Evolutionary conservation across 37 sponge, comb jelly and placozoan genomes (phyloP).

Genomic region (Beroe forskalii): DNA sequence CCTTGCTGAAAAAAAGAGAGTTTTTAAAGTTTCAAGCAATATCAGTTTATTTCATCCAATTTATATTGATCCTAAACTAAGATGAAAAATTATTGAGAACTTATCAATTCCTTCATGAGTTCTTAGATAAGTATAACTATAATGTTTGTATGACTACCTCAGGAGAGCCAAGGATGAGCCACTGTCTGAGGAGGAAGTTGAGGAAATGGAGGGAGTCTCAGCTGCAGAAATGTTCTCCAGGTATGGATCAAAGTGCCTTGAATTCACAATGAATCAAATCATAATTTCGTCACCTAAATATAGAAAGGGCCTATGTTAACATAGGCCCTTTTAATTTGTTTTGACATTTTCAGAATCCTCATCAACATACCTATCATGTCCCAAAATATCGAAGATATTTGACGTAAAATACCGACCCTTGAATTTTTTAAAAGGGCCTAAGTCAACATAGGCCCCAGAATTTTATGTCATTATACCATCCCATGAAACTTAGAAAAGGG

Average conservation of each 20-base stretch:
- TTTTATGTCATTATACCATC: too few relatives aligned
- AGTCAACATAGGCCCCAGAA: too few relatives aligned
- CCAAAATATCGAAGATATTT: too few relatives aligned
- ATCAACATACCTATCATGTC: too few relatives aligned
- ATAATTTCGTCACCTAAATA: not conserved
- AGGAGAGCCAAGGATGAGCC: not conserved
- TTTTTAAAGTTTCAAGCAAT: not conserved
- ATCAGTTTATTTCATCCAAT: not conserved
- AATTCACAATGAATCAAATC: not conserved
- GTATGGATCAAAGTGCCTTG: not conserved
- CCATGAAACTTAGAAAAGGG: too few relatives aligned
- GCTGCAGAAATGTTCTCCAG: slow-evolving; percentile 30
- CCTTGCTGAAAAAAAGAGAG: slow-evolving; percentile 36
- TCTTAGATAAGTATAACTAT: too few relatives aligned
- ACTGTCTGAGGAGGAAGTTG: not conserved
- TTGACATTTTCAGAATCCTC: too few relatives aligned
- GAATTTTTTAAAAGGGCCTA: too few relatives aligned
- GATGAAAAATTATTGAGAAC: not conserved
- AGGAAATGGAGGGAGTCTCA: slow-evolving; percentile 61
- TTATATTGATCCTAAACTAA: not conserved
- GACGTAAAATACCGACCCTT: too few relatives aligned
- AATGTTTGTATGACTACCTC: not conserved
- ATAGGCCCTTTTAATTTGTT: too few relatives aligned
- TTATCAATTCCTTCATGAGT: not conserved
- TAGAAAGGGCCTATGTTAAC: too few relatives aligned